Evolutionary conservation across 2,113 vertebrate genomes (phyloP).

Genomic region (Hyperopisus bebe): DNA sequence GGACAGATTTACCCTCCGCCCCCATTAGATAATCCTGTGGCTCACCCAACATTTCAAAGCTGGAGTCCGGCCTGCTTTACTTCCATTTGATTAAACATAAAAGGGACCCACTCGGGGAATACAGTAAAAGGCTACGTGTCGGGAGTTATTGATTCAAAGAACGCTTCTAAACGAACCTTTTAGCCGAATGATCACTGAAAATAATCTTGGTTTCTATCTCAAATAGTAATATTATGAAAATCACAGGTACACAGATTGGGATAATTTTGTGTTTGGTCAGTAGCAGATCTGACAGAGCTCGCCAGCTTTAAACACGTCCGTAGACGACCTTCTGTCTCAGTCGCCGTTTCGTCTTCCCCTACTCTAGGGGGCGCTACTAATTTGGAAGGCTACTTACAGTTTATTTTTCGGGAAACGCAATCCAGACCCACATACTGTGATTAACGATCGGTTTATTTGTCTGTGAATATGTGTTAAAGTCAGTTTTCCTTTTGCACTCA

Average conservation of each 20-base stretch:
- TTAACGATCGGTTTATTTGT: not conserved
- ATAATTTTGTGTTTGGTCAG: not conserved
- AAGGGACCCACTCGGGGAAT: not conserved
- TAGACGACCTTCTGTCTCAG: not conserved
- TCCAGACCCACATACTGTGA: not conserved
- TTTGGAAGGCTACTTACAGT: not conserved
- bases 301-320: not conserved
- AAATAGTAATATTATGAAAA: not conserved
- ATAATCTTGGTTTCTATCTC: not conserved
- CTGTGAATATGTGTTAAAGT: not conserved
- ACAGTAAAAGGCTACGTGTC: not conserved
- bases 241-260: not conserved
- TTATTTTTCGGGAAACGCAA: not conserved
- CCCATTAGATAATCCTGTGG: not conserved
- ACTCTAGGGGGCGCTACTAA: not conserved
- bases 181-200: not conserved
- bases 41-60: not conserved
- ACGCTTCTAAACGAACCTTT: not conserved
- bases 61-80: not conserved
- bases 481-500: not conserved
- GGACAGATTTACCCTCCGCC: not conserved
- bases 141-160: not conserved
- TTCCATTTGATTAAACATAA: not conserved
- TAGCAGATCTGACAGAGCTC: not conserved
- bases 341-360: not conserved